Conservation (phyloP, 2,113 vertebrate species). For the Atrichornis clamosus region DNA sequence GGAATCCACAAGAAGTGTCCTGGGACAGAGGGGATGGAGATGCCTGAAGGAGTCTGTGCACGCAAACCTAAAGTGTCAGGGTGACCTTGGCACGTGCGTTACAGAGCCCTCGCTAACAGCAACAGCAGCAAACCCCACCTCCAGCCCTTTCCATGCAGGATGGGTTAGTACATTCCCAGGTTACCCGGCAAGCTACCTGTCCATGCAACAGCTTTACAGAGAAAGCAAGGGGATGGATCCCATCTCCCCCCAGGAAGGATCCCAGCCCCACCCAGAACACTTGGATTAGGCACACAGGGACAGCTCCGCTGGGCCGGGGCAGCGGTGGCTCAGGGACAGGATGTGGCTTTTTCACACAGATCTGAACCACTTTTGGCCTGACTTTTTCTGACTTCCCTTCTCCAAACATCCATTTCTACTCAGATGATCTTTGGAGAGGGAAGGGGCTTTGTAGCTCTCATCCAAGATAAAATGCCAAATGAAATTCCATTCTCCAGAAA, state of each 20-base stretch:
- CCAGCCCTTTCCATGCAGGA: conserved; percentile 8
- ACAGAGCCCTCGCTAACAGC: conserved; percentile 18
- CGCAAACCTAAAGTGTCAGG: background rate
- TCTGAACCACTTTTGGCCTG: background rate
- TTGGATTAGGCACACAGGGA: background rate
- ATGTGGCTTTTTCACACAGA: background rate
- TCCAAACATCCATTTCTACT: background rate
- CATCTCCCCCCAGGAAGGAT: background rate
- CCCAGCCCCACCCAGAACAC: background rate
- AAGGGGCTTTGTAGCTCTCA: background rate
- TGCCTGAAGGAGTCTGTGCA: background rate
- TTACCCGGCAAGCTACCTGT: background rate
- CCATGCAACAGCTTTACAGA: conserved; percentile 3
- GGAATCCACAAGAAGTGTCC: background rate
- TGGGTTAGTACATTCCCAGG: conserved; percentile 57
- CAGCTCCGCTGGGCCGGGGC: background rate
- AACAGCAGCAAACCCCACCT: conserved; percentile 32
- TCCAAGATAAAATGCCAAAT: background rate
- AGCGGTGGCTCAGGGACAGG: background rate
- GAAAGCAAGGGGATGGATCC: background rate
- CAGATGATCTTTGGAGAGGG: background rate
- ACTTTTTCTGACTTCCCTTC: background rate
- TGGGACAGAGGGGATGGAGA: background rate
- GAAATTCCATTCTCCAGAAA: background rate
- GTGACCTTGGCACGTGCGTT: background rate